Evolutionary conservation across 1,140 invertebrate species (phyloP).

Genomic region (Drosophila carrolli): DNA sequence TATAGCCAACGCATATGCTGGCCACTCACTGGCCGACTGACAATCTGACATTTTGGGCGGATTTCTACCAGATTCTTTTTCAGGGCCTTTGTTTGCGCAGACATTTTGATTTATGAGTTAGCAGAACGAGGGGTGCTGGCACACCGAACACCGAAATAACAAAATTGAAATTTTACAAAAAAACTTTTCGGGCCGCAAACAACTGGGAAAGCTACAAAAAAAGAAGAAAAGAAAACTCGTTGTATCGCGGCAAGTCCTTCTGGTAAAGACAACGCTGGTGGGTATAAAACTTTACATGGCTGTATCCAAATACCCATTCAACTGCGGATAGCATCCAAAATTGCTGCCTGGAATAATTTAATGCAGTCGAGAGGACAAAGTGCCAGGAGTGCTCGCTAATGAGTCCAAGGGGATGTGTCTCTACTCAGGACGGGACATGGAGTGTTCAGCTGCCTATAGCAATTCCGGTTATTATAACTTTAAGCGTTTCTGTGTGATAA

Average conservation of each 20-base stretch:
- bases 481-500: constrained; percentile 55
- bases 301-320: constrained; percentile 41
- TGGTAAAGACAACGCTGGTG: constrained; percentile 67
- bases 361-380: constrained; percentile 37
- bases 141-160: constrained; percentile 3
- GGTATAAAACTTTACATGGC: constrained; percentile 60
- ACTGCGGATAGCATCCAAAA: constrained; percentile 40
- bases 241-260: constrained; percentile 35
- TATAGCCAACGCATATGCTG: constrained; percentile 35
- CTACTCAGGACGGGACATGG: constrained; percentile 13
- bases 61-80: constrained; percentile 41
- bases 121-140: constrained; percentile 15
- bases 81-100: constrained; percentile 67
- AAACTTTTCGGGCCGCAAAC: constrained; percentile 55
- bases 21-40: constrained; percentile 28
- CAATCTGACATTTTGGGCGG: constrained; percentile 41
- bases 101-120: constrained; percentile 81
- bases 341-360: constrained; percentile 63
- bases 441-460: constrained; percentile 33
- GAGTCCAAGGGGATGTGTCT: constrained; percentile 44
- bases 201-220: constrained; percentile 21
- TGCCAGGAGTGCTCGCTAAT: constrained; percentile 53
- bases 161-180: constrained; percentile 79
- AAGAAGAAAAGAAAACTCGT: constrained; percentile 32
- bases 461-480: constrained; percentile 65